Evolutionary conservation across 2,113 vertebrate genomes (phyloP), one percentile per base, ranked within the genome.

Genomic region (Rostratula benghalensis): DNA sequence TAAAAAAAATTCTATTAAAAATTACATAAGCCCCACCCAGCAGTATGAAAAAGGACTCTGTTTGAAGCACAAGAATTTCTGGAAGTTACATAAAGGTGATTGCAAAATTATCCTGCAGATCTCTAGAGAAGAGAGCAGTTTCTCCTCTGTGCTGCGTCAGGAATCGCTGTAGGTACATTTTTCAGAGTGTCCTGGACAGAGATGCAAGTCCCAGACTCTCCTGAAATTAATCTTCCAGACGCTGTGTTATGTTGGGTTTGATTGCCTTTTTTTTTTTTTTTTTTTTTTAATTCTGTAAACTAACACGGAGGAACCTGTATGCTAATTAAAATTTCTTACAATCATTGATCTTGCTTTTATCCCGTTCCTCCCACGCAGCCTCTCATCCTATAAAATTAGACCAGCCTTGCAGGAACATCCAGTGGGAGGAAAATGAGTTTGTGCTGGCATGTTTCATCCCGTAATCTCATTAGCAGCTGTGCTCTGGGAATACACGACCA

Each of bases 301-400:
- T 13, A 41, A 57, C 50, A 13, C 35, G 45, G 68, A 83, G 17
- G 30, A 86, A 41, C 54, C 11, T 78, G 51, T 45, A 53, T 48
- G 8, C 80, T 51, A 48, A 73, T 86, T 65, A 63, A 70, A 76
- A 61, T 39, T 20, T 48, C 43, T 61, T 70, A n/a, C 19, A 64
- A 27, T 64, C 50, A 22, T 64, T 56, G 84, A 81, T 90, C 39
- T 63, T 3, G 1, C 43, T 93, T 71, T 93, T 78, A 85, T 56
- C 64, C 64, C 3, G 2, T 45, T 91, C 51, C 30, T 92, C 71
- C 88, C 70, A 10, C 37, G 4, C 50, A 71, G 33, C 27, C 27
- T 89, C 51, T 83, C 64, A 39, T 69, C 78, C 81, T 83, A 20
- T 71, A 83, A 86, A 95, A 95, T 78, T 25, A 95, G 87, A 68